Evolutionary conservation across 2,888 invertebrate genomes (phyloP).

Genomic region (Chrysodeixis includens): DNA sequence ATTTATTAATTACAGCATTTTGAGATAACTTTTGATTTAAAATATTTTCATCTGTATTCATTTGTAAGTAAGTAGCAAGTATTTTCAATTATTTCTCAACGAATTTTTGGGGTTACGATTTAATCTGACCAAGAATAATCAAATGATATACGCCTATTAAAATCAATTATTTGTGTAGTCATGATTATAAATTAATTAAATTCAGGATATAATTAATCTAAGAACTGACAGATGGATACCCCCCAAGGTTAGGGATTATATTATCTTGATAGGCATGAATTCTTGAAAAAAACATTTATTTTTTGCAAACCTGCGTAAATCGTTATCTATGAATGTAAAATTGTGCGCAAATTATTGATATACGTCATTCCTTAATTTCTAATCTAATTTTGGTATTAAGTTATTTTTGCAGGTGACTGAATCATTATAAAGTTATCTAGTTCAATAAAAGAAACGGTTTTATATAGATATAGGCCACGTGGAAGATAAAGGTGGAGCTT

Average conservation of each 20-base stretch:
- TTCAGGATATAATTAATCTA: slow-evolving; percentile 3
- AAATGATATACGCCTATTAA: too few relatives aligned
- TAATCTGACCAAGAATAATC: too few relatives aligned
- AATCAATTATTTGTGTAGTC: too few relatives aligned
- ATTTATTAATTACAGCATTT: too few relatives aligned
- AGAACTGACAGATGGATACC: slow-evolving; percentile 21
- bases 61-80: too few relatives aligned
- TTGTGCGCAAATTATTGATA: slow-evolving; percentile 27
- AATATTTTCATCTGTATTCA: too few relatives aligned
- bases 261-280: slow-evolving; percentile 8
- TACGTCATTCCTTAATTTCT: slow-evolving; percentile 26
- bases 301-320: slow-evolving; percentile 46
- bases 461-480: slow-evolving; percentile 11
- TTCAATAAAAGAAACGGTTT: too few relatives aligned
- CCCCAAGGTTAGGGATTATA: slow-evolving; percentile 44
- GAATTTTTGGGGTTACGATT: too few relatives aligned
- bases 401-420: neutral
- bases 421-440: too few relatives aligned
- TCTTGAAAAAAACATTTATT: neutral
- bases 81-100: too few relatives aligned
- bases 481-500: too few relatives aligned
- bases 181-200: neutral
- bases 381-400: neutral
- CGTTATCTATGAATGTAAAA: slow-evolving; percentile 35
- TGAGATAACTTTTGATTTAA: too few relatives aligned